These are phyloP conservation scores for Sebastes hubbsi DNA, from an alignment of 2,797 vertebrate species.

Conservation along the genomic window DNA sequence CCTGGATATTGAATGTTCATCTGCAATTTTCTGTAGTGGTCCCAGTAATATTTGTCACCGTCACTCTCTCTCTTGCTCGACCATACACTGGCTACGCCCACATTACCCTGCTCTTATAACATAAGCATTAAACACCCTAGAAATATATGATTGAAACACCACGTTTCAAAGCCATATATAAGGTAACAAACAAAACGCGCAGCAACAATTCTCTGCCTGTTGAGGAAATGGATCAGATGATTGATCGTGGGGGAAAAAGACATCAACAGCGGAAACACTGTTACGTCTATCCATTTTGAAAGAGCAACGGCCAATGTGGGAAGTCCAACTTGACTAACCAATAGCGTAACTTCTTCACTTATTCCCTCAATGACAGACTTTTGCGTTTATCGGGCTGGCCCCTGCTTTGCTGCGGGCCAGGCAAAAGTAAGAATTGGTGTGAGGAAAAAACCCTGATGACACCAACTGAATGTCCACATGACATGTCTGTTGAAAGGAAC, in stretches of 20 bases:
- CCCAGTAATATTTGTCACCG: background rate
- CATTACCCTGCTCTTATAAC: background rate
- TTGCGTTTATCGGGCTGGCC: too few species aligned
- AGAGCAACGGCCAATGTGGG: background rate
- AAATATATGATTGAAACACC: too few species aligned
- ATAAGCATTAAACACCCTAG: background rate
- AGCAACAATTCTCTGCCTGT: too few species aligned
- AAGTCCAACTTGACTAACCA: background rate
- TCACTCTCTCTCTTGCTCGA: background rate
- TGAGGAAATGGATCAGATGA: too few species aligned
- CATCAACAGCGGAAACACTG: too few species aligned
- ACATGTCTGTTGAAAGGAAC: background rate
- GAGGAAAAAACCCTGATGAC: background rate
- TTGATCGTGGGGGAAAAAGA: too few species aligned
- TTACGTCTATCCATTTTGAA: background rate
- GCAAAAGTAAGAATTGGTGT: background rate
- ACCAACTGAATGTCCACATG: background rate
- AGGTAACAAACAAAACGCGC: too few species aligned
- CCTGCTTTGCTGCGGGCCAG: too few species aligned
- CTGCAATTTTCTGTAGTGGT: background rate
- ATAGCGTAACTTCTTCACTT: background rate
- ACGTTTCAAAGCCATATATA: too few species aligned
- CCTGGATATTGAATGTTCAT: background rate
- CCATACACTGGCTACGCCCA: background rate
- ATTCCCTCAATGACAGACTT: background rate